Base-by-base conservation (phyloP, 2,797 vertebrate genomes). In the Sebastes matsubarae region DNA sequence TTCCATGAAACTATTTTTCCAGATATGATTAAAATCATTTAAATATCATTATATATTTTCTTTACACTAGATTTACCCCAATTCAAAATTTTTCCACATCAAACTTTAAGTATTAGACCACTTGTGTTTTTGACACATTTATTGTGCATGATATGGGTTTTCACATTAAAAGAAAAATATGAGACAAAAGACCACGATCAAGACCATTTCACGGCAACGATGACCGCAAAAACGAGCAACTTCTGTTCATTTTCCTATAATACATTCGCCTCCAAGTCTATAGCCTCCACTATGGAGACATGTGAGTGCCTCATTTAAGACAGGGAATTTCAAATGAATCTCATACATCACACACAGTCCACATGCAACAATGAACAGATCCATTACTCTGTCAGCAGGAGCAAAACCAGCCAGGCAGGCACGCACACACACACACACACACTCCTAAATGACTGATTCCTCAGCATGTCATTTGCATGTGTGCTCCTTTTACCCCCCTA, bases 321-420 rank as follows among this genome's bases (percentile, higher is more conserved):
- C 77, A 80, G 89, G 93, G 93, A 95, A 95, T 94, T 96, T 95
- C 89, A 92, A 95, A 95, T 94, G 90, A 95, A 94, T 94, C 91
- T 94, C 92, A 93, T 95, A 93, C 93, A 94, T 95, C 93, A 94
- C 88, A 92, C 86, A 89, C 72, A 86, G 93, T 95, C 92, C 85
- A 91, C 88, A 94, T 93, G 89, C 93, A 94, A 94, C 93, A 94
- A 81, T 92, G 92, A 92, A 92, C 92, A 90, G 78, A 95, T 95
- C 92, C 93, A 94, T 94, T 94, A 95, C 91, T 94, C 93, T 93
- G 93, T 95, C 94, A 95, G 89, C 91, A 87, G 86, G 92, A 86
- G 88, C 77, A 73, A 89, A 90, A 80, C 64, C 85, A 88, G 91
- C 91, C 88, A 91, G 85, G 9, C 75, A 67, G 10, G 18, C 73